Evolutionary conservation across 1,140 invertebrate genomes (phyloP).

Genomic region (Wasmannia auropunctata): DNA sequence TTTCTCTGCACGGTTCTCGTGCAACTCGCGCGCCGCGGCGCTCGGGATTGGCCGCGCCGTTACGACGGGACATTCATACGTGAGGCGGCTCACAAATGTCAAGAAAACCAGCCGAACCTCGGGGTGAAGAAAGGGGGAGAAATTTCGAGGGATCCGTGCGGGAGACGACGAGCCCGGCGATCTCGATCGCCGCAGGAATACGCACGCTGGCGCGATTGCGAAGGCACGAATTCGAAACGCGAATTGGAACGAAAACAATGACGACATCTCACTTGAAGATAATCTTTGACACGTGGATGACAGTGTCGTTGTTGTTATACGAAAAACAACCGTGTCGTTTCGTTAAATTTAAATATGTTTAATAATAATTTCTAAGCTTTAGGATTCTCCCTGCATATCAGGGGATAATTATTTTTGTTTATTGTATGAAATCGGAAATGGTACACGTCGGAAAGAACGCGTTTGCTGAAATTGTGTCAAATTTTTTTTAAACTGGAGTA

Average conservation of each 20-base stretch:
- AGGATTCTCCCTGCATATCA: neutral
- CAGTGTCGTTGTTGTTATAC: neutral
- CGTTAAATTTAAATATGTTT: neutral
- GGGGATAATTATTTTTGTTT: neutral
- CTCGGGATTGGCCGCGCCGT: conserved; percentile 60
- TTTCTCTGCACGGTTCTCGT: conserved; percentile 77
- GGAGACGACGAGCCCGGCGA: neutral
- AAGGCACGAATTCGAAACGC: conserved; percentile 9
- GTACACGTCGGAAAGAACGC: too few species aligned
- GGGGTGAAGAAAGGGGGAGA: conserved; percentile 15
- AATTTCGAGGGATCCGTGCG: conserved; percentile 50
- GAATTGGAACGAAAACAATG: neutral
- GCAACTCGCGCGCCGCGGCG: conserved; percentile 50
- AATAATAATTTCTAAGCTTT: neutral
- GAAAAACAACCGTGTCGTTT: neutral
- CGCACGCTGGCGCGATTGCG: conserved; percentile 3
- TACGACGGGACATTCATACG: conserved; percentile 67
- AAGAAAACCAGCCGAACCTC: conserved; percentile 66
- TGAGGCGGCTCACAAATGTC: conserved; percentile 74
- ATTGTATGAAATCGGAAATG: neutral
- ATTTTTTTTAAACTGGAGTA: neutral
- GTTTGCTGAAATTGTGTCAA: too few species aligned
- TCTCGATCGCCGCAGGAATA: conserved; percentile 1
- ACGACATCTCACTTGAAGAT: neutral
- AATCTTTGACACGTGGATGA: neutral